Evolutionary conservation across 2,797 vertebrate genomes (phyloP).

Genomic region (Chaetophractus vellerosus): DNA sequence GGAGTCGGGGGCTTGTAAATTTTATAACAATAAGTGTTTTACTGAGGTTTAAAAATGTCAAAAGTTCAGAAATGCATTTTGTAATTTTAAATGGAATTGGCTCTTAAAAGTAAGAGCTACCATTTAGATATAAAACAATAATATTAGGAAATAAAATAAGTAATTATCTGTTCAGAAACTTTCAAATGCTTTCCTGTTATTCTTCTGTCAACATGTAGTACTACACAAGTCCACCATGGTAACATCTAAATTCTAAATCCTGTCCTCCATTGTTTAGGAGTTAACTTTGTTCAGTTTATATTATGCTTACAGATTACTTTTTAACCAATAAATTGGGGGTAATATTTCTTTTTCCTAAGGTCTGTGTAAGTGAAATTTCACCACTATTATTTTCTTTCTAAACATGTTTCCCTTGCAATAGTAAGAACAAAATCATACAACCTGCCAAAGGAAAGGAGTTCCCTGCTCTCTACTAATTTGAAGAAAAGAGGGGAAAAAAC

Average conservation of each 20-base stretch:
- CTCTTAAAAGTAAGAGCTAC: constrained; percentile 69
- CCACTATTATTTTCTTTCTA: background rate
- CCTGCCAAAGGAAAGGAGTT: accelerated
- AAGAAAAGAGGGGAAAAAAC: background rate
- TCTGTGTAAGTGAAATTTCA: background rate
- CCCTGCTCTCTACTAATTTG: background rate
- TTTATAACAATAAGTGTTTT: constrained; percentile 71
- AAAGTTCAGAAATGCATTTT: constrained; percentile 65
- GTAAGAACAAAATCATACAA: background rate
- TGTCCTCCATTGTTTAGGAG: background rate
- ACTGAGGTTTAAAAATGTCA: constrained; percentile 61
- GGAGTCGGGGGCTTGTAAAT: background rate
- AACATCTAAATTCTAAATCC: background rate
- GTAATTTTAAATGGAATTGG: constrained; percentile 66
- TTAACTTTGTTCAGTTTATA: background rate
- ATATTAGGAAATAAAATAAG: constrained; percentile 67
- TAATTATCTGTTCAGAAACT: constrained; percentile 65
- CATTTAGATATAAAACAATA: constrained; percentile 74
- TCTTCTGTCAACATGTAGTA: background rate
- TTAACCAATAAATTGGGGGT: background rate
- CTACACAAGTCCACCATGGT: background rate
- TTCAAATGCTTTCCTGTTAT: constrained; percentile 39
- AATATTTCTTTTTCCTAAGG: background rate
- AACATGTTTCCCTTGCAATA: background rate
- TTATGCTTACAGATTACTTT: background rate